phyloP scores from a whole-genome alignment of 2,797 vertebrate genomes.

The Tapera naevia region DNA sequence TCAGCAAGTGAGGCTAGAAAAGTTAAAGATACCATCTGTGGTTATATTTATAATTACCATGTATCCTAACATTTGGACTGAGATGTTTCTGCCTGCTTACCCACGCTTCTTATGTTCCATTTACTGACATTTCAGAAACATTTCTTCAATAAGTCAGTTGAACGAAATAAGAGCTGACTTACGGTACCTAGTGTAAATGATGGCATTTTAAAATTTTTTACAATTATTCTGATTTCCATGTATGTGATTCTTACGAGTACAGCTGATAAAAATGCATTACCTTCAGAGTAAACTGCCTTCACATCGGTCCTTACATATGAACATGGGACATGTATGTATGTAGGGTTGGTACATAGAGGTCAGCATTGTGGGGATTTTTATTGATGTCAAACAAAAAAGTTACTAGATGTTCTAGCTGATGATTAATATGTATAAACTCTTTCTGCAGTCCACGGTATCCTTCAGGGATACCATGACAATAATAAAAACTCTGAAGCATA shows the following conservation, averaged over 20 bases:
- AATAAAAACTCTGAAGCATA: neutral
- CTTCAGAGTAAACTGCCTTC: neutral
- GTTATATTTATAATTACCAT: constrained; percentile 54
- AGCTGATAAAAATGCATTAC: neutral
- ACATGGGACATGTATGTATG: neutral
- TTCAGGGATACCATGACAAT: neutral
- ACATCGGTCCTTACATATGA: neutral
- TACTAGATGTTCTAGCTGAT: neutral
- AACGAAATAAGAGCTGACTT: neutral
- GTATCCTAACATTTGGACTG: constrained; percentile 50
- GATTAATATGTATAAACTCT: neutral
- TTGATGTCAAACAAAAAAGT: neutral
- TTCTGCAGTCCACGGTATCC: neutral
- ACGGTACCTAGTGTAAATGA: neutral
- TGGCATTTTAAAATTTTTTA: neutral
- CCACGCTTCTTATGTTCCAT: constrained; percentile 60
- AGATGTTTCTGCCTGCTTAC: constrained; percentile 47
- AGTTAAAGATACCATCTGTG: constrained; percentile 61
- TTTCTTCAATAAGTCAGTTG: constrained; percentile 19
- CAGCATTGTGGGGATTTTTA: neutral
- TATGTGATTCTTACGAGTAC: neutral
- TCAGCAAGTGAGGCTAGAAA: constrained; percentile 20
- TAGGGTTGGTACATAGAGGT: neutral
- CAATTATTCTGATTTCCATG: neutral
- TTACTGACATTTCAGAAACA: constrained; percentile 59